A percentile compares a stretch with the other conserved stretches of the same genome.
Evolutionary conservation across 2,113 vertebrate species (phyloP).

Genomic region (Electrona antarctica): DNA sequence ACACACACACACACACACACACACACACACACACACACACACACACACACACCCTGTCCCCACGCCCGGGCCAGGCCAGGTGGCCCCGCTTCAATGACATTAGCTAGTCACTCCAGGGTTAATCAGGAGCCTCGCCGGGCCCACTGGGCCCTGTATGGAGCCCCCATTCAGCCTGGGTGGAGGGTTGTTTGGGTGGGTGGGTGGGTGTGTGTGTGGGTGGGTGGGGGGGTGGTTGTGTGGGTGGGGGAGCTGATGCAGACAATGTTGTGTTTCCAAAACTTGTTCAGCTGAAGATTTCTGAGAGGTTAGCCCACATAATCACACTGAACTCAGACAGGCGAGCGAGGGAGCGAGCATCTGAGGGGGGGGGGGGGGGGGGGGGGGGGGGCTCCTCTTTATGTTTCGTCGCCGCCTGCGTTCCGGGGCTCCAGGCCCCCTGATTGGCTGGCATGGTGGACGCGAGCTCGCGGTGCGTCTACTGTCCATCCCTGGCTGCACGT

Average conservation of each 20-base stretch:
- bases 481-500: conserved; percentile 64
- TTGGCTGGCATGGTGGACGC: conserved; percentile 46
- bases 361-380: background rate
- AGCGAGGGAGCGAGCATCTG: background rate
- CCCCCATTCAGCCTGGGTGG: conserved; percentile 66
- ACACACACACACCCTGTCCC: conserved; percentile 59
- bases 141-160: conserved; percentile 63
- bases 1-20: too few species aligned
- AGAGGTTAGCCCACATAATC: conserved; percentile 60
- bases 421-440: conserved; percentile 30
- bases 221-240: conserved; percentile 12
- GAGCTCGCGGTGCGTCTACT: conserved; percentile 62
- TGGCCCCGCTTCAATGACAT: conserved; percentile 90
- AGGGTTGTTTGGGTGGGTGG: conserved; percentile 74
- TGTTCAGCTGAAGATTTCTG: conserved; percentile 79
- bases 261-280: conserved; percentile 83
- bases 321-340: conserved; percentile 42
- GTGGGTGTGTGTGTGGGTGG: conserved; percentile 61
- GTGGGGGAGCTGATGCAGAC: conserved; percentile 69
- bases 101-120: conserved; percentile 89
- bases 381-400: conserved; percentile 30
- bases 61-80: conserved; percentile 93
- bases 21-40: too few species aligned
- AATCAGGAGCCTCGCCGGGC: conserved; percentile 81
- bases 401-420: conserved; percentile 47